Conservation (phyloP, 2,888 invertebrate genomes). For the Nebria brevicollis region DNA sequence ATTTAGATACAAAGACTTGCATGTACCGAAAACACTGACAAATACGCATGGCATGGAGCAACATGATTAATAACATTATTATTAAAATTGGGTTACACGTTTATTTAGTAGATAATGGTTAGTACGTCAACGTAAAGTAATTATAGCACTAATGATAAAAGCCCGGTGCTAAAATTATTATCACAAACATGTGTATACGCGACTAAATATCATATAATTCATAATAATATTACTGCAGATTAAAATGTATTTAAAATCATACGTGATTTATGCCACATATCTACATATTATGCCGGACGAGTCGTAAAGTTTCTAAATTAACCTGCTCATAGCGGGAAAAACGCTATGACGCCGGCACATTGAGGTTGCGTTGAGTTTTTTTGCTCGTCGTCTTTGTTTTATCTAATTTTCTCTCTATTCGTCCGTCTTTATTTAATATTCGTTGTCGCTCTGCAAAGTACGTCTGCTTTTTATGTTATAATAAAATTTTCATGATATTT, state of each 20-base stretch:
- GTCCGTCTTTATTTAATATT: not conserved
- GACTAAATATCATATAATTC: constrained; percentile 1
- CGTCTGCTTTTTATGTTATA: not conserved
- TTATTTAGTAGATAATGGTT: constrained; percentile 26
- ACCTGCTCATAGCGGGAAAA: not conserved
- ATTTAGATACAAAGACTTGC: not conserved
- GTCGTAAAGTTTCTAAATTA: not conserved
- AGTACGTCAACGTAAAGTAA: constrained; percentile 7
- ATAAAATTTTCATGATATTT: constrained; percentile 1
- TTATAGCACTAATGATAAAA: constrained; percentile 16
- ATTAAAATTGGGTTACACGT: constrained; percentile 14
- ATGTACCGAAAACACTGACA: not conserved
- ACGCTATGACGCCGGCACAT: not conserved
- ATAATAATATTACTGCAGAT: not conserved
- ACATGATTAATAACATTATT: constrained; percentile 22
- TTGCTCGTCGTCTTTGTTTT: not conserved
- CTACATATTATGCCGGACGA: not conserved
- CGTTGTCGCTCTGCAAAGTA: not conserved
- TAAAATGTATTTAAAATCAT: not conserved
- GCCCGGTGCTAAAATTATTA: constrained; percentile 10
- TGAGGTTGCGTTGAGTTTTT: not conserved
- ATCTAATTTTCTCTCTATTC: not conserved
- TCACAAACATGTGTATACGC: not conserved
- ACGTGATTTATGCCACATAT: not conserved
- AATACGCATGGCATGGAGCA: not conserved